Evolutionary conservation across 2,888 invertebrate species (phyloP).

Genomic region (Nemotelus pantherinus): DNA sequence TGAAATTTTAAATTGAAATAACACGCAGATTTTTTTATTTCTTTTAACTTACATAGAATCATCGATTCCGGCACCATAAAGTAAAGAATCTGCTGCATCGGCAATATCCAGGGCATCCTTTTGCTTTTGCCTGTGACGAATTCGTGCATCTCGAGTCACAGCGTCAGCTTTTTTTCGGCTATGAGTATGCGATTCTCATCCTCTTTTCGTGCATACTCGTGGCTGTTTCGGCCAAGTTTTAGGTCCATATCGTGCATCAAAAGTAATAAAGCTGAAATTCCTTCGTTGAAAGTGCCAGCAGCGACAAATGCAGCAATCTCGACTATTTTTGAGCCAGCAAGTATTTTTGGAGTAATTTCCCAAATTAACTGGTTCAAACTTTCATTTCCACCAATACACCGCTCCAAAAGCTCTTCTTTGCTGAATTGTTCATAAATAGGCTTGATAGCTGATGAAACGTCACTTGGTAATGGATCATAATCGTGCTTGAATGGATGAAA

Average conservation of each 20-base stretch:
- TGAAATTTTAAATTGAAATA: no score
- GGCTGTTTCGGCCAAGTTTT: slow-evolving; percentile 14
- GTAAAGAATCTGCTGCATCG: slow-evolving; percentile 46
- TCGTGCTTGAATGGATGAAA: slow-evolving; percentile 51
- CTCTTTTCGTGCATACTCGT: slow-evolving; percentile 5
- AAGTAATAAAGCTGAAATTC: slow-evolving; percentile 49
- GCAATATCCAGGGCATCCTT: slow-evolving; percentile 54
- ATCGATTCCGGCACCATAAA: no score
- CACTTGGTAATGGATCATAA: slow-evolving; percentile 52
- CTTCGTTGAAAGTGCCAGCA: slow-evolving; percentile 53
- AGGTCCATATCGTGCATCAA: slow-evolving; percentile 40
- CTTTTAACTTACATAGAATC: background rate
- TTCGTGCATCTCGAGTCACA: slow-evolving; percentile 47
- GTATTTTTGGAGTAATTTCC: slow-evolving; percentile 55
- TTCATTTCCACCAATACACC: slow-evolving; percentile 58
- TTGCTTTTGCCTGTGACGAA: slow-evolving; percentile 53
- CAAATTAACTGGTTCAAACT: slow-evolving; percentile 57
- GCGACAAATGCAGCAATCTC: slow-evolving; percentile 18
- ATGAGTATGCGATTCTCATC: background rate
- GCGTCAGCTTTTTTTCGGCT: slow-evolving; percentile 17
- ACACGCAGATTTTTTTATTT: background rate
- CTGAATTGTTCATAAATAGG: slow-evolving; percentile 57
- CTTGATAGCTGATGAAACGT: slow-evolving; percentile 53
- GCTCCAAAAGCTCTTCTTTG: slow-evolving; percentile 54
- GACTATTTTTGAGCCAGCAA: slow-evolving; percentile 51